Conservation (phyloP, 2,888 invertebrate genomes). For the Drosophila kanekoi region DNA sequence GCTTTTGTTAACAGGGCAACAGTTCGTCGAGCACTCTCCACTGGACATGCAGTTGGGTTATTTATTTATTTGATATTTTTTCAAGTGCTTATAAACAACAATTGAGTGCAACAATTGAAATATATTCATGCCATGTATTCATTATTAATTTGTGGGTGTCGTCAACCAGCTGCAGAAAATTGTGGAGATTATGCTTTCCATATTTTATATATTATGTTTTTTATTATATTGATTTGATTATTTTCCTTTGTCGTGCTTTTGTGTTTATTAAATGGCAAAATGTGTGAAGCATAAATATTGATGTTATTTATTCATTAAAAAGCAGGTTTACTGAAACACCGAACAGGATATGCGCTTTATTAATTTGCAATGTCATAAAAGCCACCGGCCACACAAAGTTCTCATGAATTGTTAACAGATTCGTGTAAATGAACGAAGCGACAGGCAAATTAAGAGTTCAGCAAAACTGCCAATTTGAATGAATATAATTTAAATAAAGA, state of each 20-base stretch:
- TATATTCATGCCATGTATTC: slow-evolving; percentile 29
- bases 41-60: neutral
- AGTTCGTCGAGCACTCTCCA: neutral
- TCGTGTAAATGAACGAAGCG: slow-evolving; percentile 9
- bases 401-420: slow-evolving; percentile 41
- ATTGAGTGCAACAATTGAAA: slow-evolving; percentile 42
- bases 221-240: neutral
- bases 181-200: neutral
- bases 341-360: slow-evolving; percentile 36
- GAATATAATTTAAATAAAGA: slow-evolving; percentile 4
- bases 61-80: slow-evolving; percentile 8
- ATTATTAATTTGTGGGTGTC: slow-evolving; percentile 60
- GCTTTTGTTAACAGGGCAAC: neutral
- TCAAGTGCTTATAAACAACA: slow-evolving; percentile 43
- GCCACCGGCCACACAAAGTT: slow-evolving; percentile 14
- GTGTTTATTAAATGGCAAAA: slow-evolving; percentile 58
- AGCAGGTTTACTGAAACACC: slow-evolving; percentile 27
- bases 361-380: slow-evolving; percentile 39
- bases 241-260: slow-evolving; percentile 11
- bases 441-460: slow-evolving; percentile 9
- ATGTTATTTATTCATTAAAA: slow-evolving; percentile 62
- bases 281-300: slow-evolving; percentile 63
- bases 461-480: neutral
- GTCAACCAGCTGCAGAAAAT: slow-evolving; percentile 19
- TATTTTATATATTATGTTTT: neutral